phyloP scores from a whole-genome alignment of 2,113 vertebrate genomes.

The Bubalus kerabau region DNA sequence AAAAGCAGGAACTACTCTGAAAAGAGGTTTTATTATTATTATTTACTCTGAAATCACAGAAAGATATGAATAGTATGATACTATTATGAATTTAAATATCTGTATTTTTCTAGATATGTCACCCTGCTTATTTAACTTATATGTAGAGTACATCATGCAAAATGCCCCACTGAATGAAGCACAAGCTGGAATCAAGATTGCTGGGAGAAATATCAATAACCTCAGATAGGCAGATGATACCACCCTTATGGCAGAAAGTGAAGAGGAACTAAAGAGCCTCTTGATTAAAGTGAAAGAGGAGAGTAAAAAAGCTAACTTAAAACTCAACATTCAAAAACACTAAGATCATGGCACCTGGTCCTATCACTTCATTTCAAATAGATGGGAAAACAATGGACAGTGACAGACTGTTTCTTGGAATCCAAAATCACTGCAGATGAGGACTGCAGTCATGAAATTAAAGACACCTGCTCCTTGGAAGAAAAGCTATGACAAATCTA shows the following conservation, averaged over 20 bases:
- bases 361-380: background rate
- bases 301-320: background rate
- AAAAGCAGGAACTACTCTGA: background rate
- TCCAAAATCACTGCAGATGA: background rate
- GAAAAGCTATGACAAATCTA: background rate
- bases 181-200: background rate
- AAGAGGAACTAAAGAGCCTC: background rate
- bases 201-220: background rate
- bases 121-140: background rate
- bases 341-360: background rate
- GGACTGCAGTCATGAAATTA: background rate
- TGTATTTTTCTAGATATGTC: background rate
- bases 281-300: background rate
- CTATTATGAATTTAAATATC: background rate
- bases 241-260: background rate
- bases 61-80: background rate
- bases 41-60: background rate
- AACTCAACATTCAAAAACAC: background rate
- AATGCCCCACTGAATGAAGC: background rate
- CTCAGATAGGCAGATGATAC: background rate
- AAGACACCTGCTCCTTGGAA: background rate
- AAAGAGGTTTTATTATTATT: background rate
- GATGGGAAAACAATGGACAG: background rate
- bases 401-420: background rate
- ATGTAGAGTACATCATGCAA: background rate